Evolutionary conservation across 2,797 vertebrate genomes (phyloP).

Genomic region (Rhadinocentrus ornatus): DNA sequence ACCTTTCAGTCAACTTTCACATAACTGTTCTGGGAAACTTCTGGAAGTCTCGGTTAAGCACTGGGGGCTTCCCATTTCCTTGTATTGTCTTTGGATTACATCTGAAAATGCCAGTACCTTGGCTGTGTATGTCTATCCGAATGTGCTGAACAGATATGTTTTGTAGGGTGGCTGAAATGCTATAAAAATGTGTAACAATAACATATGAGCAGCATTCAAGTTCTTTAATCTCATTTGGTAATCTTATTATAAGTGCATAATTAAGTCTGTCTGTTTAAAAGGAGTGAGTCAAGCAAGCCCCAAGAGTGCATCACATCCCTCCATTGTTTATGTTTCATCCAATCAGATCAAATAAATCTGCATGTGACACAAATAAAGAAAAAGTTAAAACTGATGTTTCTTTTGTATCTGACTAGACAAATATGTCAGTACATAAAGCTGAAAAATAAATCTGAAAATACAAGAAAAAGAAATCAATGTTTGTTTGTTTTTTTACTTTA

Average conservation of each 20-base stretch:
- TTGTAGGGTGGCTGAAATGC: neutral
- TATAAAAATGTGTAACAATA: neutral
- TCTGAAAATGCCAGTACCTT: constrained; percentile 40
- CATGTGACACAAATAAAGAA: neutral
- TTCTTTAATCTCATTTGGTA: neutral
- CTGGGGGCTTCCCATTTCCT: constrained; percentile 77
- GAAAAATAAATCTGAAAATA: too few relatives aligned
- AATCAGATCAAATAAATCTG: constrained; percentile 2
- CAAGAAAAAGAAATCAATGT: too few relatives aligned
- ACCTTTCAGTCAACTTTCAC: constrained; percentile 16
- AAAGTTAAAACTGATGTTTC: too few relatives aligned
- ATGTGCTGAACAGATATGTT: neutral
- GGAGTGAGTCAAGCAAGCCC: constrained; percentile 5
- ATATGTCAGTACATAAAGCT: too few relatives aligned
- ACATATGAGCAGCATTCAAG: neutral
- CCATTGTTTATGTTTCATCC: constrained; percentile 39
- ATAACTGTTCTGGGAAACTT: constrained; percentile 54
- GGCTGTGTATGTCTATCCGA: constrained; percentile 6
- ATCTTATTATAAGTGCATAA: constrained; percentile 2
- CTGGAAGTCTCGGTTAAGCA: constrained; percentile 47
- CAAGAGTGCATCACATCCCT: constrained; percentile 32
- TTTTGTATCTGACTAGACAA: too few relatives aligned
- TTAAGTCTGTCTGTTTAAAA: neutral
- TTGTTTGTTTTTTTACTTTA: too few relatives aligned
- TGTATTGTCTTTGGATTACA: constrained; percentile 70